Percentiles rank a stretch among this genome's conserved stretches.
Conservation (phyloP, 2,888 invertebrate species). For the Chloroclystis v-ata region DNA sequence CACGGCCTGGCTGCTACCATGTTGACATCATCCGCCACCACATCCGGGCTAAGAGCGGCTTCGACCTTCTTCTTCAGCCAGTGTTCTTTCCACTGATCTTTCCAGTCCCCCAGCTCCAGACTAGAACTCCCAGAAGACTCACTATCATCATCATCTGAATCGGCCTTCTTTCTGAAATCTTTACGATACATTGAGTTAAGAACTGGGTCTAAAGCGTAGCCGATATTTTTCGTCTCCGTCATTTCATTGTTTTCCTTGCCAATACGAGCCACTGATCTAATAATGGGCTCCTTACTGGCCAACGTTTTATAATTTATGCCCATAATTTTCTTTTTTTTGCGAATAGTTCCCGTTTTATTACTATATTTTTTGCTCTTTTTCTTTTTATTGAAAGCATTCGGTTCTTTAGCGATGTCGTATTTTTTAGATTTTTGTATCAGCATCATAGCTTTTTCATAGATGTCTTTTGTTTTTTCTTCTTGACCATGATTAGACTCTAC, state of each 20-base stretch:
- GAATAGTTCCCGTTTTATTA: not conserved
- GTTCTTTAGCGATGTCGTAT: not conserved
- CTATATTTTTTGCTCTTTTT: not conserved
- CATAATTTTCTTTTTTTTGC: not conserved
- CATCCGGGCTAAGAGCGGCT: constrained; percentile 42
- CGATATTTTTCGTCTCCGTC: constrained; percentile 9
- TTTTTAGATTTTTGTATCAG: constrained; percentile 8
- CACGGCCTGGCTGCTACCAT: constrained; percentile 68
- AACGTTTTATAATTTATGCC: not conserved
- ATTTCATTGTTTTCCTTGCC: not conserved
- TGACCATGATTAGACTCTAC: constrained; percentile 4
- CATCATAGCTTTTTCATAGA: constrained; percentile 7
- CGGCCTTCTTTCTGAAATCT: not conserved
- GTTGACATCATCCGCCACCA: constrained; percentile 50
- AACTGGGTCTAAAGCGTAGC: constrained; percentile 39
- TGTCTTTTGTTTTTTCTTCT: not conserved
- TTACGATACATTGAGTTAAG: constrained; percentile 32
- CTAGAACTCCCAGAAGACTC: constrained; percentile 34
- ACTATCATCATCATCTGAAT: too few relatives aligned
- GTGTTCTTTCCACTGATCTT: constrained; percentile 37
- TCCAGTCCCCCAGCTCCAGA: constrained; percentile 36
- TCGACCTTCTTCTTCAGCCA: constrained; percentile 49
- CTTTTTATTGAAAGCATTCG: not conserved
- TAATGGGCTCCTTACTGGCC: not conserved
- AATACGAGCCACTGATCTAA: not conserved